phyloP scores from a whole-genome alignment of 2,797 vertebrate species.

The Cossypha polioptera region DNA sequence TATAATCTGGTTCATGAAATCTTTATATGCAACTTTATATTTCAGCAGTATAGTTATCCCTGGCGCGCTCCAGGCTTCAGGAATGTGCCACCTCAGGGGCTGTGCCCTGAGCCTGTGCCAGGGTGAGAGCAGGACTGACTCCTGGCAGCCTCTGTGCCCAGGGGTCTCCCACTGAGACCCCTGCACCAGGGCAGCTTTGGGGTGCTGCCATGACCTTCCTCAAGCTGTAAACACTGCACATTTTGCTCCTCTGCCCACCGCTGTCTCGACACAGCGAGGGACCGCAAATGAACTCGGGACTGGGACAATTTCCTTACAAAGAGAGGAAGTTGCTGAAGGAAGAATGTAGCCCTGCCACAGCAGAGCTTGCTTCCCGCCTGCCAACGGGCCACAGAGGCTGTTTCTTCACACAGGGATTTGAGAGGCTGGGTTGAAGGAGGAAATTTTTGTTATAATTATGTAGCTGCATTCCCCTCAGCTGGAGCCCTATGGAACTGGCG shows the following conservation, averaged over 20 bases:
- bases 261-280: fast-evolving
- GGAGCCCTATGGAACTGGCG: neutral
- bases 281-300: fast-evolving
- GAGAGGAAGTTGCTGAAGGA: neutral
- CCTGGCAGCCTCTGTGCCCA: fast-evolving
- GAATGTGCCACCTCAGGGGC: neutral
- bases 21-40: slow-evolving; percentile 54
- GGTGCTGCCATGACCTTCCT: neutral
- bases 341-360: neutral
- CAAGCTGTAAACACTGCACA: neutral
- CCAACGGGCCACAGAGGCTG: fast-evolving
- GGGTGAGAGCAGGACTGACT: fast-evolving
- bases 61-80: neutral
- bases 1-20: slow-evolving; percentile 73
- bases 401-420: neutral
- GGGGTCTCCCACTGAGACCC: fast-evolving
- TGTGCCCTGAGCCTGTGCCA: neutral
- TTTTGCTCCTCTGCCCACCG: neutral
- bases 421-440: neutral
- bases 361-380: fast-evolving
- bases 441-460: neutral
- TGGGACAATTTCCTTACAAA: neutral
- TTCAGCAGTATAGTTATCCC: slow-evolving; percentile 31
- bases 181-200: neutral
- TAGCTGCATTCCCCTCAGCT: neutral